A percentile compares a stretch with the other conserved stretches of the same genome.
phyloP scores from a whole-genome alignment of 1,140 invertebrate species.

The Drosophila guanche region DNA sequence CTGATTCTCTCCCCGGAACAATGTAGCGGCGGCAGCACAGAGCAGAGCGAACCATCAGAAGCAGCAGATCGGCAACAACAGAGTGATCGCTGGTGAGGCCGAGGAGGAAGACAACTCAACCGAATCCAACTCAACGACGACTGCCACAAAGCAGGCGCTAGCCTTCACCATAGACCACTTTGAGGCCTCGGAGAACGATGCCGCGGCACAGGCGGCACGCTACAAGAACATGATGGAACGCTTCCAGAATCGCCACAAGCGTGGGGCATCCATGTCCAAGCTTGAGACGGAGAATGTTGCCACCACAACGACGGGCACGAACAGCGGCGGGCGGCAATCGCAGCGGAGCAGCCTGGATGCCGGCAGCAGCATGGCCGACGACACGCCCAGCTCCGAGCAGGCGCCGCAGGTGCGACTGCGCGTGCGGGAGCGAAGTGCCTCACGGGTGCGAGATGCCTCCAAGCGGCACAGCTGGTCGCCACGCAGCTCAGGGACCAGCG shows the following conservation, averaged over 20 bases:
- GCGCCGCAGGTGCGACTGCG: slow-evolving; percentile 69
- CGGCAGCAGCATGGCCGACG: slow-evolving; percentile 43
- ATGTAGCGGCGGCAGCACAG: slow-evolving; percentile 62
- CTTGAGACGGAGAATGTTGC: slow-evolving; percentile 78
- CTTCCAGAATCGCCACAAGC: slow-evolving; percentile 87
- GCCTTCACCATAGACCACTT: slow-evolving; percentile 90
- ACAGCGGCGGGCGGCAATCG: slow-evolving; percentile 60
- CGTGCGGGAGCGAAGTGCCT: slow-evolving; percentile 76
- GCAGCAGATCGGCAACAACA: slow-evolving; percentile 17
- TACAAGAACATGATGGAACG: slow-evolving; percentile 88
- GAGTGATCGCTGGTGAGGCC: neutral
- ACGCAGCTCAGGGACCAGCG: slow-evolving; percentile 56
- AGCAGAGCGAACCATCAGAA: slow-evolving; percentile 59
- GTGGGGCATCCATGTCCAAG: slow-evolving; percentile 89
- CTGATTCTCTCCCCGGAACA: slow-evolving; percentile 33
- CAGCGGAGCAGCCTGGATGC: slow-evolving; percentile 84
- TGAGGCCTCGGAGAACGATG: slow-evolving; percentile 86
- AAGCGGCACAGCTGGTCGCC: slow-evolving; percentile 83
- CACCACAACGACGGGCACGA: slow-evolving; percentile 8
- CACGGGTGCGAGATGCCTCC: slow-evolving; percentile 71
- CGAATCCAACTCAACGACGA: slow-evolving; percentile 60
- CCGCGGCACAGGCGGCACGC: slow-evolving; percentile 84
- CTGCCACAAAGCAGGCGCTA: slow-evolving; percentile 63
- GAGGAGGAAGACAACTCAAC: slow-evolving; percentile 65
- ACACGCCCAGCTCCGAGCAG: slow-evolving; percentile 51